Evolutionary conservation across 2,888 invertebrate species (phyloP).

Genomic region (Drosophila ochracea): DNA sequence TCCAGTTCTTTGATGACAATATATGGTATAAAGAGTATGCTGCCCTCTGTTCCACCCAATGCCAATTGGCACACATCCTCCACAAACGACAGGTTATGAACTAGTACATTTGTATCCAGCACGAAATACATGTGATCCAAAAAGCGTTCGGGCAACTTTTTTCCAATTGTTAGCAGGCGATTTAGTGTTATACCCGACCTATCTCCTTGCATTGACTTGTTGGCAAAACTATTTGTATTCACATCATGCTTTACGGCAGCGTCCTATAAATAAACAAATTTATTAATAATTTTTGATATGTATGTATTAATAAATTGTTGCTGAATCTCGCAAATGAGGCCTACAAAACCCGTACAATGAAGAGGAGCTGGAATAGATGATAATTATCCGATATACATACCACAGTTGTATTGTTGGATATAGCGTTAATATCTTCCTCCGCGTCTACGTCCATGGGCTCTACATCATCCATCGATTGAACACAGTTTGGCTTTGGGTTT

Average conservation of each 20-base stretch:
- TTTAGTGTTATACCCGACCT: background rate
- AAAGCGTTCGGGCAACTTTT: slow-evolving; percentile 64
- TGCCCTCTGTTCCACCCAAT: slow-evolving; percentile 73
- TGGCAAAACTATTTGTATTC: background rate
- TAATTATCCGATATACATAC: background rate
- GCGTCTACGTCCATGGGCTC: slow-evolving; percentile 16
- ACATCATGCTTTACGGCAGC: background rate
- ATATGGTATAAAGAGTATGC: slow-evolving; percentile 86
- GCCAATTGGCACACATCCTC: slow-evolving; percentile 79
- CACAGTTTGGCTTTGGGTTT: background rate
- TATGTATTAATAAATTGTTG: background rate
- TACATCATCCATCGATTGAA: background rate
- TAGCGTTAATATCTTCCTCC: slow-evolving; percentile 11
- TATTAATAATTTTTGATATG: background rate
- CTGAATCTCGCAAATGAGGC: background rate
- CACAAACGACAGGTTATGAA: slow-evolving; percentile 84
- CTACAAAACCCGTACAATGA: background rate
- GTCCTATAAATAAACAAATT: background rate
- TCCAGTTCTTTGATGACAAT: slow-evolving; percentile 87
- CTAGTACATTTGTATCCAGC: slow-evolving; percentile 86
- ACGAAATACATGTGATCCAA: slow-evolving; percentile 83
- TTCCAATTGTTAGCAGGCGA: background rate
- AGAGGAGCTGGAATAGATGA: background rate
- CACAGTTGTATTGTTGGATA: background rate
- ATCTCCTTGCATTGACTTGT: no score